A percentile compares a stretch with the other conserved stretches of the same genome.
These are phyloP conservation scores for Catharus ustulatus DNA, from an alignment of 2,797 vertebrate species.

Conservation along the genomic window DNA sequence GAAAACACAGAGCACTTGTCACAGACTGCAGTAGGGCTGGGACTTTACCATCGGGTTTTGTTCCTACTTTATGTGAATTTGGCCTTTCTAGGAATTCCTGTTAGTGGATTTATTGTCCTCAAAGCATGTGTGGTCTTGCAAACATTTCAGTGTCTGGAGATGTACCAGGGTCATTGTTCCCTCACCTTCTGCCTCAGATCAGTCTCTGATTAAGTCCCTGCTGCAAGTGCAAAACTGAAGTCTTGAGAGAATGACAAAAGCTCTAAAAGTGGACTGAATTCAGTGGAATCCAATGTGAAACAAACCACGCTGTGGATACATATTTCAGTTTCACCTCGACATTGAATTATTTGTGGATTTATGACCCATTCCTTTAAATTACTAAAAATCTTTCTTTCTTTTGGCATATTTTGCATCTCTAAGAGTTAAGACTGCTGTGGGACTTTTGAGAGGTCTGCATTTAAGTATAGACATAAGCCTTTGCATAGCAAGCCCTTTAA, in stretches of 20 bases:
- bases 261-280: background rate
- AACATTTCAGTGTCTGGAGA: background rate
- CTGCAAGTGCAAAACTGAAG: background rate
- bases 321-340: background rate
- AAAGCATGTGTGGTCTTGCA: background rate
- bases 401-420: background rate
- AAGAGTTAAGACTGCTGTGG: background rate
- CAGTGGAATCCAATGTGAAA: background rate
- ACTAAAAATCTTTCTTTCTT: background rate
- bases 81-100: background rate
- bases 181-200: background rate
- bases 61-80: background rate
- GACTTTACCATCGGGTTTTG: background rate
- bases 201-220: background rate
- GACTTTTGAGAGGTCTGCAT: background rate
- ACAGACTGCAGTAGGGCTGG: background rate
- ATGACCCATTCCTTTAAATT: background rate
- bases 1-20: fast-evolving
- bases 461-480: background rate
- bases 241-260: background rate
- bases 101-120: background rate
- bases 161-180: fast-evolving
- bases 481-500: background rate
- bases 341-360: background rate
- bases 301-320: background rate